Evolutionary conservation across 2,888 invertebrate genomes (phyloP).

Genomic region (Myathropa florea): DNA sequence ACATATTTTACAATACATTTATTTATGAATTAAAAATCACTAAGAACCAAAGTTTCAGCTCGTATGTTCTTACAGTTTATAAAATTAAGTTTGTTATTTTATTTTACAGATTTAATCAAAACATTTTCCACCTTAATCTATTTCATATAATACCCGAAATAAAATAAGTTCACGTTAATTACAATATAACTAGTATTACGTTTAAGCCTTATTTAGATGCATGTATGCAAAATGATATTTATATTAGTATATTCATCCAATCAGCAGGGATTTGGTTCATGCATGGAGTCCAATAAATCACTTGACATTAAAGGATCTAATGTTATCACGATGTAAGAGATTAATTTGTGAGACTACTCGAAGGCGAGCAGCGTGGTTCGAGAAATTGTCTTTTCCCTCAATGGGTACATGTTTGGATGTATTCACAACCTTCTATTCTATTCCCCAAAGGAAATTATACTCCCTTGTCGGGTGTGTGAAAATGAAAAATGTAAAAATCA

Average conservation of each 20-base stretch:
- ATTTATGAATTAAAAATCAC: constrained; percentile 4
- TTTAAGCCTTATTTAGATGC: constrained; percentile 39
- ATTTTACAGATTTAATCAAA: constrained; percentile 29
- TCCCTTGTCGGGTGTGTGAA: constrained; percentile 6
- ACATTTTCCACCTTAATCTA: constrained; percentile 7
- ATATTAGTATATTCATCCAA: constrained; percentile 7
- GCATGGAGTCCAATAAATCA: constrained; percentile 52
- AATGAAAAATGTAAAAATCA: constrained; percentile 55
- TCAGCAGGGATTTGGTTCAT: constrained; percentile 1
- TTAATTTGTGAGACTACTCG: constrained; percentile 42
- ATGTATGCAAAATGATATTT: constrained; percentile 42
- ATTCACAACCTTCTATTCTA: constrained; percentile 25
- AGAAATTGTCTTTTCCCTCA: constrained; percentile 34
- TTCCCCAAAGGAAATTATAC: neutral
- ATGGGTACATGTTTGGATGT: constrained; percentile 24
- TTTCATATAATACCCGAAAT: neutral
- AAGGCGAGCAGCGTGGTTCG: constrained; percentile 26
- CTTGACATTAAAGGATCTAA: constrained; percentile 29
- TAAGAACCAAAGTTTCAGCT: constrained; percentile 20
- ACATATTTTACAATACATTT: constrained; percentile 11
- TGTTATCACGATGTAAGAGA: constrained; percentile 38
- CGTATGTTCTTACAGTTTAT: constrained; percentile 1
- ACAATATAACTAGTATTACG: constrained; percentile 4
- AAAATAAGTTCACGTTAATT: neutral
- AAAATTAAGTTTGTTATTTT: constrained; percentile 28